Conservation (phyloP, 2,113 vertebrate species). For the Toxotes jaculatrix region DNA sequence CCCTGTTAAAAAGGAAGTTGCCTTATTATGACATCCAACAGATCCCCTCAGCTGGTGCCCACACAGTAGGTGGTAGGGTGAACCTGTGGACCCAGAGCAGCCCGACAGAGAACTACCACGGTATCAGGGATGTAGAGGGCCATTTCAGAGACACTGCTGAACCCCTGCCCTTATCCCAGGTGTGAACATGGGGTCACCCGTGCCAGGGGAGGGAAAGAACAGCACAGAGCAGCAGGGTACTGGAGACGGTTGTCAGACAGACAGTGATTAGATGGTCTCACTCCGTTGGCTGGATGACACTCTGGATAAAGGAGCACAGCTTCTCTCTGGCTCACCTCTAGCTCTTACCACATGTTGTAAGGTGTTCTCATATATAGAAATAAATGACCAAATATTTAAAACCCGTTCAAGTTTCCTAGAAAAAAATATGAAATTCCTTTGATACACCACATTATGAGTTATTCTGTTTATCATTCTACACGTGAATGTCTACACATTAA, state of each 20-base stretch:
- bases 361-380: background rate
- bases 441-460: background rate
- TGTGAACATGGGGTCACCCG: constrained; percentile 74
- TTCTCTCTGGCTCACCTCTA: constrained; percentile 1
- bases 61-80: constrained; percentile 70
- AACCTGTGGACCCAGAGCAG: constrained; percentile 45
- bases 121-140: constrained; percentile 30
- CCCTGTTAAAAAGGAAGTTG: constrained; percentile 44
- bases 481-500: background rate
- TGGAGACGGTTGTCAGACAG: constrained; percentile 76
- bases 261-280: constrained; percentile 36
- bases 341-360: background rate
- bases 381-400: background rate
- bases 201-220: constrained; percentile 61
- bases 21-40: constrained; percentile 66
- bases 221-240: constrained; percentile 71
- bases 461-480: background rate
- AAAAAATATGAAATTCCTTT: background rate
- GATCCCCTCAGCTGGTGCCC: constrained; percentile 60
- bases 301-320: constrained; percentile 27
- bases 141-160: constrained; percentile 48
- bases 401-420: background rate
- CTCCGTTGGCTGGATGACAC: constrained; percentile 48
- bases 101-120: constrained; percentile 39
- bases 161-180: constrained; percentile 54